Evolutionary conservation across 2,888 invertebrate genomes (phyloP), one percentile per base, ranked within the genome.

Genomic region (Amiota mariae): DNA sequence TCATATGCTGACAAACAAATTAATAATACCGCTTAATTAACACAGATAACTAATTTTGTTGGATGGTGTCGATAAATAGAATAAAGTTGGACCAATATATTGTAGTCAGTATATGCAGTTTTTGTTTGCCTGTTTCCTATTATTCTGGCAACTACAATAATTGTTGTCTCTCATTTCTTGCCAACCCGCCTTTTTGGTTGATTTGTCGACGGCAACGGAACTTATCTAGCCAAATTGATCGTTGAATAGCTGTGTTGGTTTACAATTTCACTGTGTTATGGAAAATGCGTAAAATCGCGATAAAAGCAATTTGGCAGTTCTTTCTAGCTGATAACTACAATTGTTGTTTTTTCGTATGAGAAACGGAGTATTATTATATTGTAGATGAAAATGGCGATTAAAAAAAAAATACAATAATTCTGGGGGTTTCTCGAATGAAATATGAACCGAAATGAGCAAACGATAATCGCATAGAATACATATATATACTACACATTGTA

Each of bases 21-120:
- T 89, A 87, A 89, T 89, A 89, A 87, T 88, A 88, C 88, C 87
- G 87, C 88, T 88, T 89, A 89, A 89, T 89, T 88, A 89, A 88
- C 85, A 81, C 78, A 12, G 24, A 54, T 36, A 68, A 51, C 24
- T 24, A 36, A 59, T 59, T 59, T 20, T 59, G 59, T 59, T 59
- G 8, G n/a, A 15, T 59, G 59, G 18, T 12, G 59, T 15, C n/a
- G 3, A 9, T 11, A 20, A 59, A 36, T 59, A 20, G 20, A 18
- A 9, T 18, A 20, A 20, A 11, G 36, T 36, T 6, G 36, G 4
- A 6, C 36, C 36, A 36, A 24, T 24, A 24, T 2, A n/a, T n/a
- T n/a, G n/a, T n/a, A 24, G 24, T 24, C 24, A 24, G 24, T 1
- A 24, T 24, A 24, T 24, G 3, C 36, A 36, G 2, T 59, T 11